phyloP scores from a whole-genome alignment of 2,888 invertebrate species.

The Strigamia maritima region DNA sequence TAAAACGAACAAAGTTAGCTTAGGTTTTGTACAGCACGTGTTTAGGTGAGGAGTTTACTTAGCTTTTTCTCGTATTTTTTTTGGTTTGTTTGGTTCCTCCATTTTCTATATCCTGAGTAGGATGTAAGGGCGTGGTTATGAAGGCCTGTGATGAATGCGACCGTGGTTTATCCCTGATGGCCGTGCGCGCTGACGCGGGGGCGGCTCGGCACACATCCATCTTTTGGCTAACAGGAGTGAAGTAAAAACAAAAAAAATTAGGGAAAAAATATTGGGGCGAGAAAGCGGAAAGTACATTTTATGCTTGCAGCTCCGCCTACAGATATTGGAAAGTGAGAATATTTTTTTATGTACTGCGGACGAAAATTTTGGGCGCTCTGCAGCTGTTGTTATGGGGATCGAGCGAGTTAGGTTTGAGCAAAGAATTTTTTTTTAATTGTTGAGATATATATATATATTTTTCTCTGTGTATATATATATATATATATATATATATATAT shows the following conservation, averaged over 20 bases:
- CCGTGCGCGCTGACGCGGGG: constrained; percentile 32
- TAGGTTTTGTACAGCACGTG: neutral
- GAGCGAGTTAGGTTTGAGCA: neutral
- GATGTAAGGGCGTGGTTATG: constrained; percentile 24
- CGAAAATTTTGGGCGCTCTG: neutral
- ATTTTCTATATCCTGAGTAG: neutral
- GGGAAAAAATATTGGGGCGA: constrained; percentile 12
- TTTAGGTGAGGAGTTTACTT: constrained; percentile 19
- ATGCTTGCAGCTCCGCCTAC: neutral
- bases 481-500: neutral
- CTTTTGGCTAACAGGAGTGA: neutral
- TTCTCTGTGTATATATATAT: neutral
- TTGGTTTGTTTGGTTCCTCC: neutral
- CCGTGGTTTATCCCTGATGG: constrained; percentile 32
- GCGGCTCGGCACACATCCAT: constrained; percentile 22
- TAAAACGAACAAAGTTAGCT: neutral
- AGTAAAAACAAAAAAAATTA: neutral
- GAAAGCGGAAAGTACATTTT: constrained; percentile 23
- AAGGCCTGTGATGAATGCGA: constrained; percentile 22
- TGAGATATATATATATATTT: too few species aligned
- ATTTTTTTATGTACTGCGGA: neutral
- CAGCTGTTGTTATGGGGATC: neutral
- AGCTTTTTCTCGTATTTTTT: neutral
- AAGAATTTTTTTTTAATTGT: neutral
- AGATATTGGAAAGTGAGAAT: neutral